Conservation (phyloP, 1,140 invertebrate species). For the Drosophila pachea region DNA sequence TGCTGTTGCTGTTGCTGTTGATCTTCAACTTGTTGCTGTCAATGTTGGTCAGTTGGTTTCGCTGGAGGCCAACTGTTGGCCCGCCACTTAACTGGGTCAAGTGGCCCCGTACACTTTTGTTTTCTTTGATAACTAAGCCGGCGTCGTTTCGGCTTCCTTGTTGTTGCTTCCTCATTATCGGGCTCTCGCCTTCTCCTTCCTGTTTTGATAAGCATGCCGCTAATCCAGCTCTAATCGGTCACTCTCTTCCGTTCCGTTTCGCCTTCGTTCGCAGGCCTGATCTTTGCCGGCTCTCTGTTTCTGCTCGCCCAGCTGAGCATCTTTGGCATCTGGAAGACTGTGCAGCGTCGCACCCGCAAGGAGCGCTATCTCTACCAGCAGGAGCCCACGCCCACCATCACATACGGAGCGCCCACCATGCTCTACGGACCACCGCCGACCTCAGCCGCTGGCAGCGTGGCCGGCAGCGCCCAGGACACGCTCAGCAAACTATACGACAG, state of each 20-base stretch:
- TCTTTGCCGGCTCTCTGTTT: slow-evolving; percentile 70
- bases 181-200: slow-evolving; percentile 13
- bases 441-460: slow-evolving; percentile 36
- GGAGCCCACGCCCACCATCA: slow-evolving; percentile 64
- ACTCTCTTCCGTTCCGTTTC: not conserved
- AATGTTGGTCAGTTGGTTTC: slow-evolving; percentile 64
- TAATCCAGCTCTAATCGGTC: slow-evolving; percentile 13
- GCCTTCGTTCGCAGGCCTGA: slow-evolving; percentile 52
- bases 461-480: slow-evolving; percentile 82
- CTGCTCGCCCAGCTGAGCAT: slow-evolving; percentile 74
- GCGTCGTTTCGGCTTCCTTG: slow-evolving; percentile 53
- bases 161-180: slow-evolving; percentile 42
- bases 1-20: slow-evolving; percentile 40
- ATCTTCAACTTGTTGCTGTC: slow-evolving; percentile 75
- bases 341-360: slow-evolving; percentile 88
- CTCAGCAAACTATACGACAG: slow-evolving; percentile 92
- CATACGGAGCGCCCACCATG: slow-evolving; percentile 70
- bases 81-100: slow-evolving; percentile 57
- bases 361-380: slow-evolving; percentile 79
- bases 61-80: slow-evolving; percentile 2
- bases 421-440: slow-evolving; percentile 62
- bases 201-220: slow-evolving; percentile 28
- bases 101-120: slow-evolving; percentile 68
- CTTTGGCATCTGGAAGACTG: slow-evolving; percentile 77
- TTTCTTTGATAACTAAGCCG: slow-evolving; percentile 71